Percentiles rank a stretch among this genome's conserved stretches.
Conservation (phyloP, 2,888 invertebrate species). For the Ennomos quercinarius region DNA sequence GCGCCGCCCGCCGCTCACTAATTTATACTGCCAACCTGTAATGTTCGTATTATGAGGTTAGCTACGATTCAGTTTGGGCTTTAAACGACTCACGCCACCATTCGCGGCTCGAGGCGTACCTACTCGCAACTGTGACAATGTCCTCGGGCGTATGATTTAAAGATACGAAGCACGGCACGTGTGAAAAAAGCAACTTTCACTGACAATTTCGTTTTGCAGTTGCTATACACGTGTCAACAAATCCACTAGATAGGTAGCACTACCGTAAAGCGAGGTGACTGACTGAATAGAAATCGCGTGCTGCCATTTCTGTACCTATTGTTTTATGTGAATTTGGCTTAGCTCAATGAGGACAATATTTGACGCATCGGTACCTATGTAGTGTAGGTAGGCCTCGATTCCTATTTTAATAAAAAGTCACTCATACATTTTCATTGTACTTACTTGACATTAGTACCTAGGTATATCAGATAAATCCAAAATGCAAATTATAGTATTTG, state of each 20-base stretch:
- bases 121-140: conserved; percentile 56
- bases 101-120: not conserved
- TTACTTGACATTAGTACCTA: not conserved
- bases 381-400: not conserved
- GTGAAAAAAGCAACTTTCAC: conserved; percentile 55
- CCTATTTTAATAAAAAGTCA: conserved; percentile 4
- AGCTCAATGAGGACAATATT: conserved; percentile 12
- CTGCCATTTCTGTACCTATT: conserved; percentile 16
- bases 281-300: conserved; percentile 36
- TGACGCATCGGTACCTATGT: too few species aligned
- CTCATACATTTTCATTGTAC: not conserved
- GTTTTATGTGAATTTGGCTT: conserved; percentile 11
- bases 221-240: conserved; percentile 31
- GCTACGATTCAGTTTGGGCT: conserved; percentile 50
- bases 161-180: conserved; percentile 55
- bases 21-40: conserved; percentile 54
- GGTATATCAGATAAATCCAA: not conserved
- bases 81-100: conserved; percentile 27
- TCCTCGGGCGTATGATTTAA: conserved; percentile 64
- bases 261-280: conserved; percentile 35
- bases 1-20: conserved; percentile 45
- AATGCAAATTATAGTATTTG: not conserved
- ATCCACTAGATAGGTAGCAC: conserved; percentile 1
- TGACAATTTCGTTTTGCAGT: conserved; percentile 49
- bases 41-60: conserved; percentile 51